A percentile compares a stretch with the other conserved stretches of the same genome.
Evolutionary conservation across 2,113 vertebrate species (phyloP).

Genomic region (Chroicocephalus ridibundus): DNA sequence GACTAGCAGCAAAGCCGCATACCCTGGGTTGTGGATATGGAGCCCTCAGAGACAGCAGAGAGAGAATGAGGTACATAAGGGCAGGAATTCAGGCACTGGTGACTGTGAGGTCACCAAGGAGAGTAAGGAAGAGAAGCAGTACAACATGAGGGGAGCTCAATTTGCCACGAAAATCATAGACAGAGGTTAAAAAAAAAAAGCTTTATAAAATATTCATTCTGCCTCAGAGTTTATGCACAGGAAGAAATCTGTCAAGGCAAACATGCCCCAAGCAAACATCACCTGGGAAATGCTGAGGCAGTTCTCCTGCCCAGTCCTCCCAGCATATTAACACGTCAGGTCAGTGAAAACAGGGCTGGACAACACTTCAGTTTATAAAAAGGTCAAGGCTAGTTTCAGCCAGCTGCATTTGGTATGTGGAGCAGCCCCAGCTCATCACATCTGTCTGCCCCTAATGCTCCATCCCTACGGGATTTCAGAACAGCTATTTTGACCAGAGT

Average conservation of each 20-base stretch:
- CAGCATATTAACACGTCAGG: not conserved
- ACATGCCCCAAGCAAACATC: not conserved
- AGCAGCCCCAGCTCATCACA: not conserved
- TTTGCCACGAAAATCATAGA: not conserved
- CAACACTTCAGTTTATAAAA: not conserved
- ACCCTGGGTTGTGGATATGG: not conserved
- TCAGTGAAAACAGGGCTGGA: not conserved
- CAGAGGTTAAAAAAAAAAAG: not conserved
- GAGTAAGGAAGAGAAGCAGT: not conserved
- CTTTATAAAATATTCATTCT: not conserved
- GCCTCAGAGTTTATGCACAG: not conserved
- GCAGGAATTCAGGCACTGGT: not conserved
- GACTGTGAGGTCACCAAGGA: not conserved
- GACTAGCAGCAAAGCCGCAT: not conserved
- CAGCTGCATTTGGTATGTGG: not conserved
- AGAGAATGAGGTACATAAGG: not conserved
- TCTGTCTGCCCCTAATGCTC: not conserved
- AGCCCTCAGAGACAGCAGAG: not conserved
- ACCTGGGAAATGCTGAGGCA: slow-evolving; percentile 1
- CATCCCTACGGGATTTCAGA: not conserved
- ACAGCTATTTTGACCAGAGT: not conserved
- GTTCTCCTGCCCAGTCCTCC: not conserved
- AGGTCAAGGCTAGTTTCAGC: slow-evolving; percentile 14
- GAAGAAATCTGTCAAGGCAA: not conserved
- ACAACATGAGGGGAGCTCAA: not conserved